Evolutionary conservation across 2,797 vertebrate genomes (phyloP), one percentile per base, ranked within the genome.

Genomic region (Heterohyrax brucei): DNA sequence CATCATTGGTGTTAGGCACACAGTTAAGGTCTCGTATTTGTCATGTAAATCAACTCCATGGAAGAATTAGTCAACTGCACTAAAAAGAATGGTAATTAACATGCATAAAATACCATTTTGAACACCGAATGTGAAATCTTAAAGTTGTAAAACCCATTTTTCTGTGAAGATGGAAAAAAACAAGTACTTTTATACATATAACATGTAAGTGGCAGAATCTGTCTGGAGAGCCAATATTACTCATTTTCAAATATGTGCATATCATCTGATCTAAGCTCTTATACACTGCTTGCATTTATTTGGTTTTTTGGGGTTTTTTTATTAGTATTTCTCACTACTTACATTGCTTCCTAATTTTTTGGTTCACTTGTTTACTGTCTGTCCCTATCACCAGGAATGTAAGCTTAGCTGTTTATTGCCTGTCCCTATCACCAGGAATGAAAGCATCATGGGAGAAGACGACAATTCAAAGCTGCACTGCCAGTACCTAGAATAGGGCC

Each of bases 31-130:
- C 48, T 91, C 44, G 19, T 26, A 87, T 19, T 10, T 70, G 53
- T 76, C 48, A 79, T 77, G 64, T 82, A 82, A 70, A 83, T 59
- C 28, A 89, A 82, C 26, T 77, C n/a, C n/a, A 82, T 48, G 39
- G 53, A 62, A 68, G 86, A 72, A 70, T n/a, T n/a, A 90, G 50
- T 48, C 70, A 80, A 81, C 19, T 81, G 33, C 26, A 70, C 61
- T 95, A 93, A 86, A 64, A 82, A 81, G 10, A 91, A 79, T 62
- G 78, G 12, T 77, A 87, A 64, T 72, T 88, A 84, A 68, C 2
- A n/a, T 44, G 18, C 48, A 89, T 48, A 79, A 80, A 77, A 91
- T 26, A 73, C 24, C 48, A 83, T 62, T 83, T 62, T 83, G 70
- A 77, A 68, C 70, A 82, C 2, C 44, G 0, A 26, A 19, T 59